Percentiles rank a stretch among this genome's conserved stretches.
Conservation (phyloP, 2,888 invertebrate genomes). For the Archaeoteleia sp. region DNA sequence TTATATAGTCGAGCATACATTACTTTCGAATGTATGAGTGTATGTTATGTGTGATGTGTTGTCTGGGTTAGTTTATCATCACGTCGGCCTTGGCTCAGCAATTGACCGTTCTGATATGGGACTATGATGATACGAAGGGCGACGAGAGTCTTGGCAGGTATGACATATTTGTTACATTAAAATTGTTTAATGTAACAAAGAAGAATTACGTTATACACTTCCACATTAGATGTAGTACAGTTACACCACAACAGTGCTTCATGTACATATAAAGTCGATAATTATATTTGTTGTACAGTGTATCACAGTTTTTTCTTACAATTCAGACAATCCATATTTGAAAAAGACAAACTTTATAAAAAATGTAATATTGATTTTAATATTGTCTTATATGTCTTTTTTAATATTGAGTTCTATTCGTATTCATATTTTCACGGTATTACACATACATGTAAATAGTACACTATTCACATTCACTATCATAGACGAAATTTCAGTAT, state of each 20-base stretch:
- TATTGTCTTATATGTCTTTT: too few species aligned
- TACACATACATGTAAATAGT: not conserved
- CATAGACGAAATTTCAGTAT: slow-evolving; percentile 16
- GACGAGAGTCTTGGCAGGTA: slow-evolving; percentile 94
- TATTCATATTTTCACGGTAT: not conserved
- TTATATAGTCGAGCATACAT: slow-evolving; percentile 22
- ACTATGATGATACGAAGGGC: slow-evolving; percentile 89
- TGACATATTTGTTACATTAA: slow-evolving; percentile 67
- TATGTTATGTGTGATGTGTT: slow-evolving; percentile 72
- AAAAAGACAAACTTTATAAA: too few species aligned
- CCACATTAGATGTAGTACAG: not conserved
- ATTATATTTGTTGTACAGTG: too few species aligned
- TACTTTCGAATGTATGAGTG: slow-evolving; percentile 60
- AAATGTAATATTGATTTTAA: too few species aligned
- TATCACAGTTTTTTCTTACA: too few species aligned
- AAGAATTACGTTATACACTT: slow-evolving; percentile 5
- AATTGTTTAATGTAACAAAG: slow-evolving; percentile 25
- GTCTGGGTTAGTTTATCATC: slow-evolving; percentile 73
- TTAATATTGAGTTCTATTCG: too few species aligned
- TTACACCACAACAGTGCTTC: not conserved
- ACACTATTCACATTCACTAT: not conserved
- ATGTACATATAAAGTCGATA: not conserved
- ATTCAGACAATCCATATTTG: too few species aligned
- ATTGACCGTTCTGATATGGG: slow-evolving; percentile 86
- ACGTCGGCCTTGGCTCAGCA: slow-evolving; percentile 81